Evolutionary conservation across 2,113 vertebrate species (phyloP).

Genomic region (Pangasianodon gigas): DNA sequence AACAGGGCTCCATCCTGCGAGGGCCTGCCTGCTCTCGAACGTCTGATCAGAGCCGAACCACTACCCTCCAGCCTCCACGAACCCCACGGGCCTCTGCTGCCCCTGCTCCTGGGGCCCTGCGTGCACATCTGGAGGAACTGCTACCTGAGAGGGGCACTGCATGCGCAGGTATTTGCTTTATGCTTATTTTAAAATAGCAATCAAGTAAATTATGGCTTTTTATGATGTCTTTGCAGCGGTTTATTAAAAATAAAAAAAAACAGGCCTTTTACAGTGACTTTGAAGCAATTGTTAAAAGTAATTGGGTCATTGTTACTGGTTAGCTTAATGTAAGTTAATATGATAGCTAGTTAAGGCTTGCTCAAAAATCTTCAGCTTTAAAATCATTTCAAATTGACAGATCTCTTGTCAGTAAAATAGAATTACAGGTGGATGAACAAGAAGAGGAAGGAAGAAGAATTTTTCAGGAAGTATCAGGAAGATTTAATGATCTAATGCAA

Average conservation of each 20-base stretch:
- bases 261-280: neutral
- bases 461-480: neutral
- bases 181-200: neutral
- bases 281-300: neutral
- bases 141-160: conserved; percentile 84
- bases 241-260: neutral
- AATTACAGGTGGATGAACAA: neutral
- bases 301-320: neutral
- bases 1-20: conserved; percentile 75
- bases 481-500: neutral
- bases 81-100: conserved; percentile 76
- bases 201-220: neutral
- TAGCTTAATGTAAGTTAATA: neutral
- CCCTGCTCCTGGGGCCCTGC: conserved; percentile 80
- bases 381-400: neutral
- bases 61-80: conserved; percentile 46
- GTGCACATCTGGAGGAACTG: conserved; percentile 86
- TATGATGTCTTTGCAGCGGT: neutral
- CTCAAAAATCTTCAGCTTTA: neutral
- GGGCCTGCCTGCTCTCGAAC: conserved; percentile 75
- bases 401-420: neutral
- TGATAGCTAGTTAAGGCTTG: neutral
- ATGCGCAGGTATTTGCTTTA: conserved; percentile 76
- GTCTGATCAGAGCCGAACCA: conserved; percentile 63
- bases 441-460: no score